phyloP scores from a whole-genome alignment of 2,888 invertebrate species.

The Oscheius sp. region DNA sequence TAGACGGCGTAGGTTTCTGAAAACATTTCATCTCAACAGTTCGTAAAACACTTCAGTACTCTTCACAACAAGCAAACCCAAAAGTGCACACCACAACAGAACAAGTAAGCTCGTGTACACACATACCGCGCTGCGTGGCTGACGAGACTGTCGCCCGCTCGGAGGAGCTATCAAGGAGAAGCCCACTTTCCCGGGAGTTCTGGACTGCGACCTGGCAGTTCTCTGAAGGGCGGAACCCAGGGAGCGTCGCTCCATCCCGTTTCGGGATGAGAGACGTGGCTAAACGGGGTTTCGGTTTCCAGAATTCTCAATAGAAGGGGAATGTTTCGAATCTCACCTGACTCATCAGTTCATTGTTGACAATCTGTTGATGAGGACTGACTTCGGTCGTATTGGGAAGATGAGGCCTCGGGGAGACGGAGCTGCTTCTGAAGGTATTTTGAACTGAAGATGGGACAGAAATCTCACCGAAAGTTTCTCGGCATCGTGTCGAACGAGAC shows the following conservation, averaged over 20 bases:
- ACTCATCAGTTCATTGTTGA: neutral
- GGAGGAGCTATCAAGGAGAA: slow-evolving; percentile 4
- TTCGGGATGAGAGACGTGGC: slow-evolving; percentile 27
- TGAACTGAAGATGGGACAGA: neutral
- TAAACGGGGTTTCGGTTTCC: neutral
- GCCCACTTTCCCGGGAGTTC: slow-evolving; percentile 19
- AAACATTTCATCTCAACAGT: neutral
- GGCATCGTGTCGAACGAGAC: slow-evolving; percentile 6
- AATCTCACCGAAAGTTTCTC: slow-evolving; percentile 10
- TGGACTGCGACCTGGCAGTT: slow-evolving; percentile 13
- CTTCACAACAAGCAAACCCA: neutral
- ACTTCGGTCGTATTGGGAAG: neutral
- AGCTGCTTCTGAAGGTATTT: slow-evolving; percentile 8
- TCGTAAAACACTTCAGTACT: neutral
- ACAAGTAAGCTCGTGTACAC: neutral
- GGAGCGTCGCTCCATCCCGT: slow-evolving; percentile 29
- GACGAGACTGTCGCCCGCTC: slow-evolving; percentile 25
- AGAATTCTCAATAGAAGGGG: neutral
- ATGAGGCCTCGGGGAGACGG: slow-evolving; percentile 27
- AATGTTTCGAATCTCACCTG: neutral
- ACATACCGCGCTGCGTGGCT: slow-evolving; percentile 27
- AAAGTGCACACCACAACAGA: neutral
- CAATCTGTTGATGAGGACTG: neutral
- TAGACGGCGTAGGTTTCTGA: slow-evolving; percentile 12
- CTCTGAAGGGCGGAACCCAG: slow-evolving; percentile 21